phyloP scores from a whole-genome alignment of 2,888 invertebrate genomes.

The Liodrosophila aerea region DNA sequence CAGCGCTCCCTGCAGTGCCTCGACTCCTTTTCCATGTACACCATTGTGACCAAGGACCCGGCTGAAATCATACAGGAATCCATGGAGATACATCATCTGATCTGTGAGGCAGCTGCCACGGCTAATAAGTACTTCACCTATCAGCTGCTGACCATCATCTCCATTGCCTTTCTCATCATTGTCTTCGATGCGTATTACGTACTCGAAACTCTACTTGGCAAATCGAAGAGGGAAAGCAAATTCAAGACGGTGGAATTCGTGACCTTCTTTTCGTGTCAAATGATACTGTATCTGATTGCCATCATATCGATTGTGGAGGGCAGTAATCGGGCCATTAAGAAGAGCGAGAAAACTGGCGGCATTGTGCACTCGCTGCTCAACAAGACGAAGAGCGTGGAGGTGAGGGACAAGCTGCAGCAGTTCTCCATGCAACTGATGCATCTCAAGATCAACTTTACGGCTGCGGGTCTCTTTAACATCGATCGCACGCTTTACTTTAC shows the following conservation, averaged over 20 bases:
- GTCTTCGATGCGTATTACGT: slow-evolving; percentile 83
- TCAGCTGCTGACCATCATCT: slow-evolving; percentile 81
- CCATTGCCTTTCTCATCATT: slow-evolving; percentile 82
- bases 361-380: slow-evolving; percentile 80
- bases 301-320: slow-evolving; percentile 82
- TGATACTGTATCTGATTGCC: slow-evolving; percentile 81
- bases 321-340: slow-evolving; percentile 81
- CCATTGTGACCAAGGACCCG: slow-evolving; percentile 80
- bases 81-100: slow-evolving; percentile 81
- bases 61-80: slow-evolving; percentile 81
- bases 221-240: slow-evolving; percentile 80
- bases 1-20: slow-evolving; percentile 79
- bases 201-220: slow-evolving; percentile 80
- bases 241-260: slow-evolving; percentile 81
- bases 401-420: slow-evolving; percentile 79
- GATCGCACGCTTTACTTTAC: slow-evolving; percentile 82
- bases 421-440: slow-evolving; percentile 82
- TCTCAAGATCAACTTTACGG: slow-evolving; percentile 82
- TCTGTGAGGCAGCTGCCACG: slow-evolving; percentile 82
- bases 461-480: slow-evolving; percentile 82
- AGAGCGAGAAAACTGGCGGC: slow-evolving; percentile 81
- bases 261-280: slow-evolving; percentile 82
- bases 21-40: slow-evolving; percentile 81
- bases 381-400: slow-evolving; percentile 74
- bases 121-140: slow-evolving; percentile 82